Percentiles rank a stretch among this genome's conserved stretches.
These are phyloP conservation scores for Eospalax fontanierii DNA, from an alignment of 2,797 vertebrate species.

Conservation along the genomic window DNA sequence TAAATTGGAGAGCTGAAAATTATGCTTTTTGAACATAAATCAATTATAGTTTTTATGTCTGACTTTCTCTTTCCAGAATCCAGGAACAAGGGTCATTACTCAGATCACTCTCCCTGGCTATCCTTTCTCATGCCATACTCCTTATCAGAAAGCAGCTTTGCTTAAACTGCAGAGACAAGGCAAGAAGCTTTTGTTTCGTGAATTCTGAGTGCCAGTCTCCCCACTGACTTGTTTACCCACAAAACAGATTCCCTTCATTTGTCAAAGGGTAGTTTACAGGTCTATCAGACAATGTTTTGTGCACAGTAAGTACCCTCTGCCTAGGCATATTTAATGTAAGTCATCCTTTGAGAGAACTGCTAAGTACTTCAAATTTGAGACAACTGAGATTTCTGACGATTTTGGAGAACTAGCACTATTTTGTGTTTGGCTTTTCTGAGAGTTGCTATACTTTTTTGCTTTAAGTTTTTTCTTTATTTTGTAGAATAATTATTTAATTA, in stretches of 20 bases:
- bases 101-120: neutral
- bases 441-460: conserved; percentile 3
- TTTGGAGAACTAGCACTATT: neutral
- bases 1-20: neutral
- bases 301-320: neutral
- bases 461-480: conserved; percentile 69
- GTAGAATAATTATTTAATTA: conserved; percentile 66
- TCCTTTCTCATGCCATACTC: neutral
- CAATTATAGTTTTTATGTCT: neutral
- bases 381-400: conserved; percentile 20
- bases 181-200: neutral
- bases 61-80: neutral
- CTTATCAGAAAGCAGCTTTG: neutral
- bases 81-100: neutral
- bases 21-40: neutral
- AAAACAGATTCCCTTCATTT: neutral
- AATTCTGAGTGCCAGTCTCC: neutral
- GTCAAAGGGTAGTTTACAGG: neutral
- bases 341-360: conserved; percentile 16
- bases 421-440: neutral
- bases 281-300: neutral
- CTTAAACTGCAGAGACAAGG: neutral
- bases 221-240: neutral
- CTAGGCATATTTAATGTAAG: neutral
- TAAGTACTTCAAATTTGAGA: neutral